phyloP scores from a whole-genome alignment of 2,113 vertebrate genomes.

The Prunella fulvescens region DNA sequence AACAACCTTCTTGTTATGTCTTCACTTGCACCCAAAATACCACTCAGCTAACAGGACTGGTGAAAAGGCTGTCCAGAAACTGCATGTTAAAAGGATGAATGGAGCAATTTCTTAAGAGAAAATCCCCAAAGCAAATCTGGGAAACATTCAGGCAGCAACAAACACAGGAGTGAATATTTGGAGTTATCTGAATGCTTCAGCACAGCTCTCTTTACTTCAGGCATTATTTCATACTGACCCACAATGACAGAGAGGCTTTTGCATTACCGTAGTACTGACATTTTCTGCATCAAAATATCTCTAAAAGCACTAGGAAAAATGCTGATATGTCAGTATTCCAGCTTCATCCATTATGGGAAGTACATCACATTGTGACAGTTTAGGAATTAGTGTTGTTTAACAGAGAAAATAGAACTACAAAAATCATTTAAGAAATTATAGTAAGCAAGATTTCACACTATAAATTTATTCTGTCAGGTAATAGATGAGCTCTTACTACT shows the following conservation, averaged over 20 bases:
- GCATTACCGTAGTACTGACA: background rate
- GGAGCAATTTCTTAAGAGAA: background rate
- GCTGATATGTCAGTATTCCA: background rate
- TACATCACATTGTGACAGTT: background rate
- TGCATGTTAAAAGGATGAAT: background rate
- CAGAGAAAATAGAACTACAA: background rate
- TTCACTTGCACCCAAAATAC: background rate
- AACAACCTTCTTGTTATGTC: accelerated
- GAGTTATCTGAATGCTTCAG: background rate
- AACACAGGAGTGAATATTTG: background rate
- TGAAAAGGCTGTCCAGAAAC: background rate
- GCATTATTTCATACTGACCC: background rate
- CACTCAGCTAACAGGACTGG: background rate
- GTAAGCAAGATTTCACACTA: background rate
- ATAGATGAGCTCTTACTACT: background rate
- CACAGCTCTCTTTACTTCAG: background rate
- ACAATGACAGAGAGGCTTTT: background rate
- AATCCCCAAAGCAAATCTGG: background rate
- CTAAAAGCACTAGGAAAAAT: background rate
- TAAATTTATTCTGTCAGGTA: background rate
- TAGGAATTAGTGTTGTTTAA: background rate
- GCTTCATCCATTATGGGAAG: background rate
- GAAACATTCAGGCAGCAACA: background rate
- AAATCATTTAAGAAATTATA: background rate
- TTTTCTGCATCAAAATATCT: background rate